These are phyloP conservation scores for Spodoptera frugiperda DNA, from an alignment of 1,140 invertebrate species.

Conservation along the genomic window DNA sequence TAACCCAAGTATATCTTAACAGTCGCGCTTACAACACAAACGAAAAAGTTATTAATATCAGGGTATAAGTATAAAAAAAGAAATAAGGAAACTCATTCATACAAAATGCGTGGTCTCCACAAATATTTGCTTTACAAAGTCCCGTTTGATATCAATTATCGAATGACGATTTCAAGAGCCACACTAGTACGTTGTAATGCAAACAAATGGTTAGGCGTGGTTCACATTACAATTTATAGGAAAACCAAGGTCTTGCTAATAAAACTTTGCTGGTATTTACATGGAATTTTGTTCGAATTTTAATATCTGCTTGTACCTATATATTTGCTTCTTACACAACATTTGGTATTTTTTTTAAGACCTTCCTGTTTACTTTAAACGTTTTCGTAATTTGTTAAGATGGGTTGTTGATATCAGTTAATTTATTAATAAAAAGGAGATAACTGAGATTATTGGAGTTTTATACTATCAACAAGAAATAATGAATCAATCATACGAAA, in stretches of 20 bases:
- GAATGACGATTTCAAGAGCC: slow-evolving; percentile 71
- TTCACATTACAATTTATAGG: slow-evolving; percentile 58
- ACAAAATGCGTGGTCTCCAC: slow-evolving; percentile 63
- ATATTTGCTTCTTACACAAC: no score
- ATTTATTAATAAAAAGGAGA: no score
- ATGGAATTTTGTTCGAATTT: slow-evolving; percentile 23
- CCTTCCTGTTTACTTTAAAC: no score
- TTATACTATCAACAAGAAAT: no score
- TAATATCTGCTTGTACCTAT: neutral
- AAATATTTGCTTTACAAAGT: slow-evolving; percentile 73
- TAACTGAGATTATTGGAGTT: no score
- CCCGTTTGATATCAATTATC: slow-evolving; percentile 72
- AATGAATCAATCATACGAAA: no score
- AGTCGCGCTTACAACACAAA: no score
- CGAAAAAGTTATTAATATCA: no score
- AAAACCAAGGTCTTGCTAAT: slow-evolving; percentile 63
- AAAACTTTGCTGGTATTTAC: slow-evolving; percentile 45
- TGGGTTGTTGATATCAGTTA: no score
- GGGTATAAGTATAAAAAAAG: neutral
- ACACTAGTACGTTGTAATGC: slow-evolving; percentile 66
- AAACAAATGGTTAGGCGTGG: slow-evolving; percentile 72
- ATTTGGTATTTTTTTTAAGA: no score
- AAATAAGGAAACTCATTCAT: slow-evolving; percentile 70
- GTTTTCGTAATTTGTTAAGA: no score
- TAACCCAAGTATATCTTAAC: no score